Conservation (phyloP, 2,888 invertebrate species). For the Chrysodeixis includens region DNA sequence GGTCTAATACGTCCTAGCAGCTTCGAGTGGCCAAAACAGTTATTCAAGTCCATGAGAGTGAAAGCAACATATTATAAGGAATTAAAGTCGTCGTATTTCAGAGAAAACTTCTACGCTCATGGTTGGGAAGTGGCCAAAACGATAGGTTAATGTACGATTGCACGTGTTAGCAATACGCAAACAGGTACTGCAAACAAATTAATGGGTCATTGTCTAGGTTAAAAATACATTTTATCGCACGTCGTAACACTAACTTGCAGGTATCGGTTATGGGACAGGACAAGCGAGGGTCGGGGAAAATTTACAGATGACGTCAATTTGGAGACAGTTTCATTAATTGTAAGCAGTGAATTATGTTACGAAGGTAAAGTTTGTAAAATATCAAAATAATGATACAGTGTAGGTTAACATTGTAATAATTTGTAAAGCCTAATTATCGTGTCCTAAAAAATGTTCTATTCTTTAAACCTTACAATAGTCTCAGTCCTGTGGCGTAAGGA, state of each 20-base stretch:
- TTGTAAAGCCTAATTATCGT: too few relatives aligned
- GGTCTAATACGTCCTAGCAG: too few relatives aligned
- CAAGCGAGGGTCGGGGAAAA: conserved; percentile 13
- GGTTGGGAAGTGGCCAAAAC: conserved; percentile 74
- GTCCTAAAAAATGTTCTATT: too few relatives aligned
- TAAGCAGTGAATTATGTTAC: conserved; percentile 12
- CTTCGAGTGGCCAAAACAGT: too few relatives aligned
- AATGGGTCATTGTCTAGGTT: conserved; percentile 62
- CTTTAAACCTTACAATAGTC: too few relatives aligned
- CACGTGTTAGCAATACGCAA: conserved; percentile 66
- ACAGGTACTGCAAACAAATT: conserved; percentile 31
- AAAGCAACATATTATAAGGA: background rate
- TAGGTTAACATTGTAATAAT: too few relatives aligned
- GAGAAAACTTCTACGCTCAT: conserved; percentile 55
- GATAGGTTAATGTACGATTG: conserved; percentile 73
- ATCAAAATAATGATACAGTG: too few relatives aligned
- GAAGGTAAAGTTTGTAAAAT: conserved; percentile 1
- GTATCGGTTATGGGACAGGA: conserved; percentile 23
- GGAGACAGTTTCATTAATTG: conserved; percentile 2
- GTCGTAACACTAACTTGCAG: conserved; percentile 8
- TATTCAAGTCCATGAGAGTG: background rate
- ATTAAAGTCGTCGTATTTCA: conserved; percentile 2
- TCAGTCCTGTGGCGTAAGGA: too few relatives aligned
- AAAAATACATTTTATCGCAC: conserved; percentile 44
- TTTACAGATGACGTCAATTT: conserved; percentile 8